Base-by-base conservation (phyloP, 2,888 invertebrate species). In the Sacculina carcini region DNA sequence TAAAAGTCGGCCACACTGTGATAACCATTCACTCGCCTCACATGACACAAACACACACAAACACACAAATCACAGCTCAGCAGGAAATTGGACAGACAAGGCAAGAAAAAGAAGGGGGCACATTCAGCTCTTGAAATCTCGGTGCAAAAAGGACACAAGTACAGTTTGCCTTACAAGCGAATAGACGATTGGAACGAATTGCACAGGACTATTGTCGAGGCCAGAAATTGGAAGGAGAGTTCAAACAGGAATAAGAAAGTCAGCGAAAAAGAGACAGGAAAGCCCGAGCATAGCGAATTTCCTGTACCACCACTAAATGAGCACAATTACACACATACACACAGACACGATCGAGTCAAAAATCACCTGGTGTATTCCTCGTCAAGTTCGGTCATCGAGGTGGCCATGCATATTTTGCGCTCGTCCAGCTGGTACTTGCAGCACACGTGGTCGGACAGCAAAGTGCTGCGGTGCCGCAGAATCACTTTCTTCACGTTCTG, bases 401-500 rank as follows among this genome's bases (percentile, higher is more conserved):
- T 87, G 6, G 87, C 82, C 0, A 81, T 76, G 54, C 83, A 78
- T 39, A 90, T 82, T 61, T 78, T 78, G 48, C 77, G 75, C 65
- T 86, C 85, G 60, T 79, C 79, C 48, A 85, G 69, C 56, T 72
- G 70, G 63, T 73, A 75, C 52, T 73, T 71, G 51, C 68, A 70
- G 63, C 77, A 79, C 19, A 79, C 72, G 44, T 83, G 80, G 40
- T 78, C 76, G 21, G 76, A 76, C 47, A 89, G 69, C 51, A 89
- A 66, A 53, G 76, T 73, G 57, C 77, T 72, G 60, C 81, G 77
- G 66, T 90, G 86, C 50, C 78, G 73, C n/a, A 83, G 71, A 58
- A 92, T 79, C 53, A 90, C 78, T 61, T 77, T 78, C 58, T 84
- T 82, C 65, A 89, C 78, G 65, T 86, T 85, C 64, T 86, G 85